Base-by-base conservation (phyloP, 2,888 invertebrate species). In the Synanthedon tipuliformis region DNA sequence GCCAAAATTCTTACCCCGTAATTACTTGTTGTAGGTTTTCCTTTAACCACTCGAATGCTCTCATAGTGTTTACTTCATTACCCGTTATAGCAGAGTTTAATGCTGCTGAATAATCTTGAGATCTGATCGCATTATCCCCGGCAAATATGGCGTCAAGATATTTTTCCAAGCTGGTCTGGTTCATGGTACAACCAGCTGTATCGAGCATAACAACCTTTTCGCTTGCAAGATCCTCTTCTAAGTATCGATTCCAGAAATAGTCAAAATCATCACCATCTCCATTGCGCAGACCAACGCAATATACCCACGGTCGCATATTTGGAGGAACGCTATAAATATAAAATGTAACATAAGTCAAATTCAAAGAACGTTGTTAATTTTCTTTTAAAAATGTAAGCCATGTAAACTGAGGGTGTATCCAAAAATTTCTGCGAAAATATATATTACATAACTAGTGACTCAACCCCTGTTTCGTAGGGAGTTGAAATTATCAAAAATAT, bases 211-310 rank as follows among this genome's bases (percentile, higher is more conserved):
- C 84, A 0, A 89, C 82, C 64, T 92, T 89, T 70, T 95, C 95
- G 3, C 90, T 89, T 1, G 92, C 91, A 4, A 92, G 81, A 34
- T 90, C 89, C 51, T 90, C 89, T 0, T 63, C 66, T 41, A 85
- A 68, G 68, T 91, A 94, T 54, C 88, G 89, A 3, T 81, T 61
- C 90, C 93, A 93, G 59, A 93, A 85, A 62, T 84, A 89, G 5
- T 91, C 68, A 89, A 93, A 96, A 57, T 94, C 92, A 0, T 71
- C 71, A 18, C 81, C 75, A 0, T 75, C 81, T 0, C 93, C 94
- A 52, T 90, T 71, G 23, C 90, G 89, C 3, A 96, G 81, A 12
- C 91, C 94, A 12, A 88, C 88, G 69, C 95, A 95, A 77, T 94
- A 95, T 7, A 95, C 92, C 54, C 91, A 89, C 4, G 89, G 80